Evolutionary conservation across 2,113 vertebrate genomes (phyloP), one percentile per base, ranked within the genome.

Genomic region (Xiphophorus couchianus): DNA sequence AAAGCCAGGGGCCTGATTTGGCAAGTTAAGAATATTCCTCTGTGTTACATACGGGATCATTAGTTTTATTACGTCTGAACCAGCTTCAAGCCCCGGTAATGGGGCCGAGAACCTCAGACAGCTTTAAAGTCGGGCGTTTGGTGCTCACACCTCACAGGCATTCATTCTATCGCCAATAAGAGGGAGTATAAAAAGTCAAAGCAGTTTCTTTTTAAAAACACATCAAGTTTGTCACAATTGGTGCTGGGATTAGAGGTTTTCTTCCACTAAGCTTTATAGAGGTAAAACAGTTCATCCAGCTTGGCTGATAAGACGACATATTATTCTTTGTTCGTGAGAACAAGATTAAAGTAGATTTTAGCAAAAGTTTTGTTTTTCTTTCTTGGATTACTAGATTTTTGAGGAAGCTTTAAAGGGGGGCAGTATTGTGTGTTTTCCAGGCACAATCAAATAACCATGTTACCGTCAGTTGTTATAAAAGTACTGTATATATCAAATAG

Each of bases 61-160:
- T 42, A 19, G 15, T 64, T 77, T 67, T 30, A 51, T 27, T 30
- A 15, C 30, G 63, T 74, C 51, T 63, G 33, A 3, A 7, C 71
- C n/a, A 33, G 48, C 29, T 33, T 17, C 25, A 37, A 66, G 69
- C 13, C 60, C 60, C 37, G 48, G 4, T 31, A 22, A 75, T 78
- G 65, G 77, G 0, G 25, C 64, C 65, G 31, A 27, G 33, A 33
- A 69, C 70, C 69, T 76, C 66, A 74, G 69, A 81, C 62, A 77
- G 64, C 35, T 9, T 39, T 54, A 37, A 73, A 73, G 62, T 82
- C 42, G 48, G 62, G 12, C 15, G 37, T 66, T 71, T 62, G 28
- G 25, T 37, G 10, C 13, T 64, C 33, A 35, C 68, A 42, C 28
- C 33, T 64, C 29, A 39, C 5, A 71, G 39, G 0, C 25, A 8